phyloP scores from a whole-genome alignment of 2,797 vertebrate species.

The Philypnodon macrostomus region DNA sequence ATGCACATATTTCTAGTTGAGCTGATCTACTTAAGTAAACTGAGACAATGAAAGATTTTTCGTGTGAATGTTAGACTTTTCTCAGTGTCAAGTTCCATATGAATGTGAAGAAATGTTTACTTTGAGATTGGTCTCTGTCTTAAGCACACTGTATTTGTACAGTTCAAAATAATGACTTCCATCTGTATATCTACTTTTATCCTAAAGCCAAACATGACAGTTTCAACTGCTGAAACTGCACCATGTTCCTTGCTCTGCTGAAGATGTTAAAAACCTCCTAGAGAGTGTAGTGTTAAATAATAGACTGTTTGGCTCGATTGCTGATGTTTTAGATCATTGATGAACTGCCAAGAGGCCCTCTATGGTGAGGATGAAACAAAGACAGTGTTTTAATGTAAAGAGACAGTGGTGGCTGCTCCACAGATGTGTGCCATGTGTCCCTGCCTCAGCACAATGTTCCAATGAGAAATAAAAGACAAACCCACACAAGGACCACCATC shows the following conservation, averaged over 20 bases:
- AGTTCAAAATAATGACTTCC: conserved; percentile 4
- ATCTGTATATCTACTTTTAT: background rate
- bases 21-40: too few relatives aligned
- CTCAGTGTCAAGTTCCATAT: too few relatives aligned
- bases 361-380: background rate
- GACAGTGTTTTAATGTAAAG: conserved; percentile 21
- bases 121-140: too few relatives aligned
- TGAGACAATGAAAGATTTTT: too few relatives aligned
- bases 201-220: conserved; percentile 7
- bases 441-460: background rate
- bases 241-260: background rate
- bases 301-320: too few relatives aligned
- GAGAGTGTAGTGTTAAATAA: too few relatives aligned
- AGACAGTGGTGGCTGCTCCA: conserved; percentile 15
- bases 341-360: conserved; percentile 3
- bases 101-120: too few relatives aligned
- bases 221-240: conserved; percentile 6
- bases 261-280: background rate
- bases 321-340: too few relatives aligned
- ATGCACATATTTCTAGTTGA: too few relatives aligned
- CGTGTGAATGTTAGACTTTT: too few relatives aligned
- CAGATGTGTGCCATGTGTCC: conserved; percentile 44
- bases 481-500: conserved; percentile 43
- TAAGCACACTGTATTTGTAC: too few relatives aligned
- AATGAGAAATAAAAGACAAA: conserved; percentile 23